Evolutionary conservation across 2,888 invertebrate species (phyloP).

Genomic region (Zootermopsis nevadensis): DNA sequence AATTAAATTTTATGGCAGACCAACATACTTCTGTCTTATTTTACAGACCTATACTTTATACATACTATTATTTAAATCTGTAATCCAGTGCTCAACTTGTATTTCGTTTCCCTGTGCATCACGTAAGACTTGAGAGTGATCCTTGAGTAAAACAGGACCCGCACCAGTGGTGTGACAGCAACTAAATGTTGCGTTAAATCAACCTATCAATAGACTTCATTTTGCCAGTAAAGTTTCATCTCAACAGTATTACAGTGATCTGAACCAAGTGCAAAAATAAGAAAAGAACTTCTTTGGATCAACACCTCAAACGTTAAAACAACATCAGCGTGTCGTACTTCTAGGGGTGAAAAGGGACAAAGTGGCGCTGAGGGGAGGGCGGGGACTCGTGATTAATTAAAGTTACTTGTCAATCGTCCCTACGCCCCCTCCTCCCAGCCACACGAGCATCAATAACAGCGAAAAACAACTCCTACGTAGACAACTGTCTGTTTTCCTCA

Average conservation of each 20-base stretch:
- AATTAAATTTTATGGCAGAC: too few species aligned
- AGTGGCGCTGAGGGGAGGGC: neutral
- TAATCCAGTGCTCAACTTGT: too few species aligned
- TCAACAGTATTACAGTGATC: neutral
- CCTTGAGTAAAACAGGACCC: too few species aligned
- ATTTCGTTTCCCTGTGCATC: too few species aligned
- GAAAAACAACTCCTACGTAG: slow-evolving; percentile 19
- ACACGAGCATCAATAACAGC: neutral
- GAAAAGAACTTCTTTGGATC: neutral
- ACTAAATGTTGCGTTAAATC: neutral
- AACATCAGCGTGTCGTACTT: neutral
- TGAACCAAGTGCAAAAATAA: neutral
- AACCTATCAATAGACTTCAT: neutral
- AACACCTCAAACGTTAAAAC: slow-evolving; percentile 19
- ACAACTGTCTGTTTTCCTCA: neutral
- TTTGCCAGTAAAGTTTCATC: neutral
- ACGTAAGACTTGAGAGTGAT: too few species aligned
- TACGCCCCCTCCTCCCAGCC: neutral
- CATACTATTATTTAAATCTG: too few species aligned
- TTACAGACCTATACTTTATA: too few species aligned
- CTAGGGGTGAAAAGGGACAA: neutral
- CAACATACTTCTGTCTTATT: too few species aligned
- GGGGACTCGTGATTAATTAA: slow-evolving; percentile 23
- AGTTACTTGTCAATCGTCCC: slow-evolving; percentile 28
- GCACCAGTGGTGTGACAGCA: too few species aligned